Evolutionary conservation across 2,113 vertebrate genomes (phyloP), one percentile per base, ranked within the genome.

Genomic region (Sebastes schlegelii): DNA sequence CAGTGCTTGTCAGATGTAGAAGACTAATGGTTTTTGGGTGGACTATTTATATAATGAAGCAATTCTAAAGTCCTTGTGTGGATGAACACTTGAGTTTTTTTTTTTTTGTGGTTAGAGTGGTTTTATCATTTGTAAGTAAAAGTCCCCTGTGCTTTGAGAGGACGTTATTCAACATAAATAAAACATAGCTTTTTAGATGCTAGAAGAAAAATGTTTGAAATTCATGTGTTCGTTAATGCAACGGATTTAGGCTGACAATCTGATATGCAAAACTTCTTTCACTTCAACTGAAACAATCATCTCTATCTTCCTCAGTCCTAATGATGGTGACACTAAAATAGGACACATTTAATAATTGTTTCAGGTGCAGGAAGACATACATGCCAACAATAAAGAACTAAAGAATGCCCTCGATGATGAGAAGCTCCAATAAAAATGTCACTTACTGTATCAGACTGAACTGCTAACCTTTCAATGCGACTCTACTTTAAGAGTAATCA

Each of bases 21-120:
- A 82, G 80, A 88, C 82, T 85, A 84, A 90, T 89, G 68, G 73
- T 54, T 91, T 84, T 81, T 86, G 54, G 74, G 77, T 66, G 57
- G 76, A 87, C 71, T 77, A 79, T 83, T 85, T 85, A 74, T 83
- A 77, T 81, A 88, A 86, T 84, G 48, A 88, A 83, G 79, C 45
- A 54, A 83, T 68, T 79, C 43, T 14, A 58, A 74, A 74, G 61
- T 73, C 62, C 66, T 77, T 48, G 40, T 54, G 43, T 61, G 52
- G 58, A 72, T 72, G 73, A 77, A 68, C 68, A 40, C 45, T 77
- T 64, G 60, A 77, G 83, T 78, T 78, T 77, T 77, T 72, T 72
- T 85, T 78, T 77, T 77, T 72, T 72, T 80, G 70, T 62, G 60
- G 81, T 61, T 70, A 63, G 67, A 82, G 77, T 60, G 48, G 58